phyloP scores from a whole-genome alignment of 2,797 vertebrate species.

The Notoglanidium macrostoma region DNA sequence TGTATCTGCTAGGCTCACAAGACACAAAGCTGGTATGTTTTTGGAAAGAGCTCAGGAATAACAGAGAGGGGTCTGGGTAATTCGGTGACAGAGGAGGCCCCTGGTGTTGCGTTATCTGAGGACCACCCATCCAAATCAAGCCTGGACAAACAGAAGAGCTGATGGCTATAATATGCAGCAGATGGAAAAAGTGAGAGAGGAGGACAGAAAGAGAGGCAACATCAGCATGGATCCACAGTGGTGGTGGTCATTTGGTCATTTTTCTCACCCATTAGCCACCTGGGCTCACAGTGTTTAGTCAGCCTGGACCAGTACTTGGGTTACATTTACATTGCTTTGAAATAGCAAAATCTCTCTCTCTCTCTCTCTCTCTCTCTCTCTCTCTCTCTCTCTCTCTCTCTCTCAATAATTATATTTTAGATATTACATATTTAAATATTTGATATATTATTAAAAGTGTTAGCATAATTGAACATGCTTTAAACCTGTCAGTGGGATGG shows the following conservation, averaged over 20 bases:
- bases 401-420: background rate
- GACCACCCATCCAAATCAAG: conserved; percentile 76
- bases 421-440: conserved; percentile 8
- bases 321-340: conserved; percentile 78
- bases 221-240: conserved; percentile 66
- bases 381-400: background rate
- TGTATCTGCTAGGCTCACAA: conserved; percentile 16
- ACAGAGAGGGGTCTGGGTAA: conserved; percentile 59
- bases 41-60: conserved; percentile 47
- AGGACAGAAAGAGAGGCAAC: conserved; percentile 52
- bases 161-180: conserved; percentile 79
- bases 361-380: background rate
- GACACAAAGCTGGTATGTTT: conserved; percentile 39
- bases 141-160: conserved; percentile 74
- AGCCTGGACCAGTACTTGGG: conserved; percentile 74
- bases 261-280: conserved; percentile 80
- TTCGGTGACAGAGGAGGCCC: conserved; percentile 63
- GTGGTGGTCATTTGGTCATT: conserved; percentile 80
- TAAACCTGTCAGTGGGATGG: conserved; percentile 21
- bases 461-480: conserved; percentile 30
- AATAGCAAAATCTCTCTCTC: conserved; percentile 58
- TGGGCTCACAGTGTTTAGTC: conserved; percentile 79
- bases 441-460: conserved; percentile 30
- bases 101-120: conserved; percentile 65
- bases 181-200: conserved; percentile 66